Conservation (phyloP, 2,113 vertebrate species). For the Psilopogon haemacephalus region DNA sequence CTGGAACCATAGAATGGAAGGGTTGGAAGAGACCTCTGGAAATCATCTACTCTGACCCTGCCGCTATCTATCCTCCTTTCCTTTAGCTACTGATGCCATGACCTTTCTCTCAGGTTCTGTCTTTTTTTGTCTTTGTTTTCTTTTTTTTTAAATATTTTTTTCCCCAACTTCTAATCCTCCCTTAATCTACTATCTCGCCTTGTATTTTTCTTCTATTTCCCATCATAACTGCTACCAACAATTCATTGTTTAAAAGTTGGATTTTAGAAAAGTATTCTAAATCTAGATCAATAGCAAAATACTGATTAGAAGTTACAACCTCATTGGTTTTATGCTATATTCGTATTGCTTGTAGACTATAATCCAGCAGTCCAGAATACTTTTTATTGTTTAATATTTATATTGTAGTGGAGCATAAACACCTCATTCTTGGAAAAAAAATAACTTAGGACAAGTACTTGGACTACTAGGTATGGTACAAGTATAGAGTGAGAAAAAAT, state of each 20-base stretch:
- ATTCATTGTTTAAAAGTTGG: not conserved
- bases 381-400: not conserved
- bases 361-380: not conserved
- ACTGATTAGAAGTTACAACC: not conserved
- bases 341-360: not conserved
- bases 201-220: not conserved
- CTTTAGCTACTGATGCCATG: not conserved
- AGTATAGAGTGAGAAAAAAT: not conserved
- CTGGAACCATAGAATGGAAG: no score
- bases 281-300: not conserved
- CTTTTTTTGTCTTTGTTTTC: not conserved
- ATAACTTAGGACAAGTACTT: not conserved
- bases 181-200: not conserved
- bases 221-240: not conserved
- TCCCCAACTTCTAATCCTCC: not conserved
- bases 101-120: no score
- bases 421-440: not conserved
- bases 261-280: not conserved
- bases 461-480: not conserved
- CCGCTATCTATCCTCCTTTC: not conserved
- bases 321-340: not conserved
- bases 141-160: not conserved
- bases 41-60: no score
- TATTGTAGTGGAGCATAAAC: not conserved
- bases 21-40: no score